phyloP scores from a whole-genome alignment of 2,797 vertebrate genomes.

The Girardinus metallicus region DNA sequence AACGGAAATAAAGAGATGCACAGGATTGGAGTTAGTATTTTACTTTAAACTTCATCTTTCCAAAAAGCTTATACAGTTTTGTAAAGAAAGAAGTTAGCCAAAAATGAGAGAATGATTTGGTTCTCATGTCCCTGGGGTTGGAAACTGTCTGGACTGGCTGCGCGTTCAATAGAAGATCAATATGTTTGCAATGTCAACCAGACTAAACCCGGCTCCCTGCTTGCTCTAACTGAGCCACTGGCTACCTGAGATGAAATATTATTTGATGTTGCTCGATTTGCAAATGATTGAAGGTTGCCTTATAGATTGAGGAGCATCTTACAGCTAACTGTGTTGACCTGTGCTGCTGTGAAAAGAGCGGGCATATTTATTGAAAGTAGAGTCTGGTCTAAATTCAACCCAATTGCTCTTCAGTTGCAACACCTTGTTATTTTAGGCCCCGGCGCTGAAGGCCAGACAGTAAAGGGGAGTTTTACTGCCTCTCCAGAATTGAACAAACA shows the following conservation, averaged over 20 bases:
- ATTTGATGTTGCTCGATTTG: conserved; percentile 65
- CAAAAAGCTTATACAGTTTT: conserved; percentile 32
- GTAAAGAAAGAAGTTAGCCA: conserved; percentile 48
- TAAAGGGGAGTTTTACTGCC: conserved; percentile 67
- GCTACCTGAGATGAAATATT: conserved; percentile 67
- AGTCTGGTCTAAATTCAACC: conserved; percentile 33
- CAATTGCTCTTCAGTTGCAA: conserved; percentile 39
- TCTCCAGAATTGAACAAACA: conserved; percentile 69
- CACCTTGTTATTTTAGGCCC: conserved; percentile 42
- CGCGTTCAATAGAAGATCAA: conserved; percentile 72
- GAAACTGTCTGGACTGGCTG: conserved; percentile 67
- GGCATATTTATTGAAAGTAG: conserved; percentile 32
- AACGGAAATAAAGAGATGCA: conserved; percentile 20
- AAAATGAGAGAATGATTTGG: conserved; percentile 67
- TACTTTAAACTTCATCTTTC: conserved; percentile 49
- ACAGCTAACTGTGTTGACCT: conserved; percentile 50
- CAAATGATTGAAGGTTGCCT: conserved; percentile 68
- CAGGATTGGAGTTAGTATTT: conserved; percentile 34
- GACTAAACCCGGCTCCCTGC: conserved; percentile 52
- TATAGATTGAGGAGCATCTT: conserved; percentile 55
- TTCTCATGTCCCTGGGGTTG: conserved; percentile 50
- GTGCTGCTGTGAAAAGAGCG: conserved; percentile 27
- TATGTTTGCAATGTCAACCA: conserved; percentile 67
- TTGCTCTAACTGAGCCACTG: conserved; percentile 49
- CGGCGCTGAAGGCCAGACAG: conserved; percentile 34